phyloP scores from a whole-genome alignment of 2,888 invertebrate genomes.

The Sesia bembeciformis region DNA sequence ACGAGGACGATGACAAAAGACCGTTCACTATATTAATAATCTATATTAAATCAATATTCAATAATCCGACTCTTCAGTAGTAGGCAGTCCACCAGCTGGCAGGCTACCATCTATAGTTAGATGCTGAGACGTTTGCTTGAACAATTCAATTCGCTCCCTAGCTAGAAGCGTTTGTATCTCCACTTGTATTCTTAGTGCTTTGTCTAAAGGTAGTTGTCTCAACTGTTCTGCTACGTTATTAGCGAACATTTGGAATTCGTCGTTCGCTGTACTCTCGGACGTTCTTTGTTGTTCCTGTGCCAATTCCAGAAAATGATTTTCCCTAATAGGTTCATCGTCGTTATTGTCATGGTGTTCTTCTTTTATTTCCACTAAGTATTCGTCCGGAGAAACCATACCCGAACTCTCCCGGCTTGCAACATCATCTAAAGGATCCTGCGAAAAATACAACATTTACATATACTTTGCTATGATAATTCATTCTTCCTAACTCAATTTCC shows the following conservation, averaged over 20 bases:
- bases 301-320: no score
- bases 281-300: constrained; percentile 1
- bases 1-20: no score
- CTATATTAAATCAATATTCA: no score
- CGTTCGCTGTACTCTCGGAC: background rate
- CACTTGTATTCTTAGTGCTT: constrained; percentile 6
- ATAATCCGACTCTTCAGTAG: no score
- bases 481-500: no score
- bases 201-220: constrained; percentile 5
- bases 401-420: background rate
- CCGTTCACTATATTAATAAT: no score
- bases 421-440: constrained; percentile 1
- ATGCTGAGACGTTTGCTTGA: background rate
- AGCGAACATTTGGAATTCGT: constrained; percentile 12
- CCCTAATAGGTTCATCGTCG: background rate
- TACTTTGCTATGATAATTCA: no score
- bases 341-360: constrained; percentile 1
- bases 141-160: constrained; percentile 2
- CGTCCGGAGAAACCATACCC: background rate
- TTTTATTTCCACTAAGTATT: constrained; percentile 1
- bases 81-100: no score
- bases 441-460: no score
- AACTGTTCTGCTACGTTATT: constrained; percentile 11
- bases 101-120: no score
- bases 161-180: constrained; percentile 7